These are phyloP conservation scores for Characodon lateralis DNA, from an alignment of 2,797 vertebrate genomes.

Conservation along the genomic window DNA sequence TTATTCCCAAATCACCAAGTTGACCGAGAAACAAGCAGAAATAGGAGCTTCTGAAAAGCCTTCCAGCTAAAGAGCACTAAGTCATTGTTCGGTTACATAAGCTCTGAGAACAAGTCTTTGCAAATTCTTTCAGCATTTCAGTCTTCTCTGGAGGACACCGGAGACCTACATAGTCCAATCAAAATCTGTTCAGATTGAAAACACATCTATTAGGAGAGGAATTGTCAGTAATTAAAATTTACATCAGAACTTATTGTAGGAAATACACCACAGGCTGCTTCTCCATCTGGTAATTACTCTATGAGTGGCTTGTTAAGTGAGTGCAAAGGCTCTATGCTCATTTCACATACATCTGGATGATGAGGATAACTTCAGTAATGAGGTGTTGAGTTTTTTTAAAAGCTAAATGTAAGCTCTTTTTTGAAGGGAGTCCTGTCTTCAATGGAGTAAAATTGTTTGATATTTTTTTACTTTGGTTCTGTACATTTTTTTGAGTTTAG, in stretches of 20 bases:
- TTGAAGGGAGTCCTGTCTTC: background rate
- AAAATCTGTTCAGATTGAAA: conserved; percentile 50
- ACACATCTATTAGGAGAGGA: conserved; percentile 49
- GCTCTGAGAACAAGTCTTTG: conserved; percentile 20
- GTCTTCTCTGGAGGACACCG: conserved; percentile 43
- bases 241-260: conserved; percentile 62
- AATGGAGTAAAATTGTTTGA: background rate
- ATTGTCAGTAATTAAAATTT: conserved; percentile 73
- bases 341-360: conserved; percentile 54
- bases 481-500: background rate
- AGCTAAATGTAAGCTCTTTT: conserved; percentile 26
- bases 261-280: conserved; percentile 67
- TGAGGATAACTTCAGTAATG: conserved; percentile 43
- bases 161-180: conserved; percentile 54
- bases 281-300: conserved; percentile 74
- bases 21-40: conserved; percentile 3
- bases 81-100: background rate
- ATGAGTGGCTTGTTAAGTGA: conserved; percentile 63
- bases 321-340: conserved; percentile 45
- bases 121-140: conserved; percentile 9
- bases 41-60: background rate
- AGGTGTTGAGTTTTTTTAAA: conserved; percentile 34
- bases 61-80: conserved; percentile 7
- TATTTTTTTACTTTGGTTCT: background rate
- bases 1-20: background rate